Base-by-base conservation (phyloP, 2,113 vertebrate species). In the Apodemus speciosus region DNA sequence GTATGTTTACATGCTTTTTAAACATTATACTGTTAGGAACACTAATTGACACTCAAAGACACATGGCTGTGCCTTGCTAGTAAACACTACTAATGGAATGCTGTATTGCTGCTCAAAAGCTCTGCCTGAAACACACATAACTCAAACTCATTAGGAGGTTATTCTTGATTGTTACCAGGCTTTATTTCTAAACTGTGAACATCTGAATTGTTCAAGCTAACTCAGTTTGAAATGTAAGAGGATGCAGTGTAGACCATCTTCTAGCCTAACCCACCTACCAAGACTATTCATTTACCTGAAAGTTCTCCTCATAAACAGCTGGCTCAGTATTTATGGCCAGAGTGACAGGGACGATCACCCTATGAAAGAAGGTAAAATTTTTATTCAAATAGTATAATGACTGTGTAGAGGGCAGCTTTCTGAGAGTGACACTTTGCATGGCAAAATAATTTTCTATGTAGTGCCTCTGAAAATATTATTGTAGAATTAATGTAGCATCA, bases 281-380 rank as follows among this genome's bases (percentile, higher is more conserved):
- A 2, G 0, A 2, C 6, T 27, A 25, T 7, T 3, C 23, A n/a
- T 14, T 27, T n/a, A 16, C 7, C 83, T 23, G 14, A 5, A 58
- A 9, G n/a, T 71, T n/a, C 18, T 9, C 38, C 6, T 6, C 4
- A 2, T 27, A 21, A 6, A 2, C 3, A 30, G 35, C 35, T 53
- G 75, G 35, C 9, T 46, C 6, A 32, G 20, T 6, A 32, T 4
- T n/a, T 11, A 10, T 30, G 2, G 23, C 66, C 27, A 64, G 79
- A 75, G 35, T 18, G 20, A 40, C 32, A 16, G 73, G 32, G 56
- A 25, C 38, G 13, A 71, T 1, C 9, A 11, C 2, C 40, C 16
- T 56, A 10, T 43, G n/a, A 51, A 38, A 81, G 23, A 27, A 4
- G 13, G 56, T 40, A 40, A 58, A 38, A 27, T 16, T 60, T 62